A percentile compares a stretch with the other conserved stretches of the same genome.
Evolutionary conservation across 2,113 vertebrate species (phyloP).

Genomic region (Bucco capensis): DNA sequence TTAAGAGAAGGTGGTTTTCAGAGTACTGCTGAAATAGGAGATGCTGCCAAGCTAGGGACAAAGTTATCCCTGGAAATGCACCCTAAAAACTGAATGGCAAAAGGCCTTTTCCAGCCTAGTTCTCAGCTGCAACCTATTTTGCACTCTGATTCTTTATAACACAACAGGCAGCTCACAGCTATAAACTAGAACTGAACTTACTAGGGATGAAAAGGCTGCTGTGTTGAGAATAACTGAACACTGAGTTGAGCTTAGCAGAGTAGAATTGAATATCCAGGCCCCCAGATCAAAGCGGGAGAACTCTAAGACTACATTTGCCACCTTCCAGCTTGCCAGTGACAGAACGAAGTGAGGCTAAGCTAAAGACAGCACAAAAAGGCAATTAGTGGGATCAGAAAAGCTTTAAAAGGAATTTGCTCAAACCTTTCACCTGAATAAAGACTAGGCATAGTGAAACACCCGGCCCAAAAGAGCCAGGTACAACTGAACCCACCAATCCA

Average conservation of each 20-base stretch:
- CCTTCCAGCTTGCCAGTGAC: neutral
- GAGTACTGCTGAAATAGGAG: neutral
- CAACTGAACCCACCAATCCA: neutral
- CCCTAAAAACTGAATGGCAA: neutral
- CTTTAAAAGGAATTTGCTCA: neutral
- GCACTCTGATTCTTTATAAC: neutral
- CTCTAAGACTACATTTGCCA: neutral
- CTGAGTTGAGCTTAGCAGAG: too few relatives aligned
- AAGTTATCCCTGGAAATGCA: neutral
- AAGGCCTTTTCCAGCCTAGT: neutral
- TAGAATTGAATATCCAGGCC: neutral
- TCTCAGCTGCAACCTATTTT: neutral
- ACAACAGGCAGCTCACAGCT: neutral
- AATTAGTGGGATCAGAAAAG: neutral
- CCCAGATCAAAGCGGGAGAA: neutral
- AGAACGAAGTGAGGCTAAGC: neutral
- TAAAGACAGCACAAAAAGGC: neutral
- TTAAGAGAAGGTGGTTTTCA: neutral
- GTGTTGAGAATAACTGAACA: neutral
- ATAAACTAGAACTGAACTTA: neutral
- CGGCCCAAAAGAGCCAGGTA: neutral
- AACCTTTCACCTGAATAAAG: neutral
- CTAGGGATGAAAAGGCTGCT: neutral
- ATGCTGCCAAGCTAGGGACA: neutral
- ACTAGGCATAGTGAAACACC: neutral